Percentiles rank a stretch among this genome's conserved stretches.
Evolutionary conservation across 2,113 vertebrate species (phyloP).

Genomic region (Glaucidium brasilianum): DNA sequence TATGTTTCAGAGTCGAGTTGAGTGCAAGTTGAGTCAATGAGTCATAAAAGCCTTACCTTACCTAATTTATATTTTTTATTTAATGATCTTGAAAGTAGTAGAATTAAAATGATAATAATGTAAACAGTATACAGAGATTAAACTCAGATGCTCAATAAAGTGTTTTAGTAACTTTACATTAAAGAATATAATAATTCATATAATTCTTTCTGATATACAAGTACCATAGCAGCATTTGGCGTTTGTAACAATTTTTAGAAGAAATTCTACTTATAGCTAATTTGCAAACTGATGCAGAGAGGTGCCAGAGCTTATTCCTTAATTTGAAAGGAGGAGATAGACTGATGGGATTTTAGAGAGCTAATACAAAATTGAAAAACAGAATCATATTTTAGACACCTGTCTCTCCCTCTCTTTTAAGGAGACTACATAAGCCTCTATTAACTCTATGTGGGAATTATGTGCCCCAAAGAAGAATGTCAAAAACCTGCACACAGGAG

Average conservation of each 20-base stretch:
- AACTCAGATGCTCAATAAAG: conserved; percentile 16
- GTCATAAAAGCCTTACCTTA: not conserved
- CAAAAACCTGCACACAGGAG: not conserved
- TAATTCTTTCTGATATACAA: conserved; percentile 19
- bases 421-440: not conserved
- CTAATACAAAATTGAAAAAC: not conserved
- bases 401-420: not conserved
- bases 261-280: not conserved
- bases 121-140: conserved; percentile 15
- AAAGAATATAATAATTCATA: not conserved
- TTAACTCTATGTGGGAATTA: not conserved
- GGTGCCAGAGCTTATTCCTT: not conserved
- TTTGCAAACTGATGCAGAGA: conserved; percentile 10
- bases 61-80: not conserved
- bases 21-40: not conserved
- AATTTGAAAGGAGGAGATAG: not conserved
- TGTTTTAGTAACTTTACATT: conserved; percentile 10
- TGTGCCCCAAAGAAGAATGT: not conserved
- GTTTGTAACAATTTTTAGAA: conserved; percentile 16
- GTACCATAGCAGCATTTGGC: not conserved
- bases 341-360: not conserved
- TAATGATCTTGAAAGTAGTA: conserved; percentile 26
- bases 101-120: conserved; percentile 12
- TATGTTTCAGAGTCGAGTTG: not conserved
- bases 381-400: not conserved